These are phyloP conservation scores for Agrochola circellaris DNA, from an alignment of 2,888 invertebrate genomes.

Conservation along the genomic window DNA sequence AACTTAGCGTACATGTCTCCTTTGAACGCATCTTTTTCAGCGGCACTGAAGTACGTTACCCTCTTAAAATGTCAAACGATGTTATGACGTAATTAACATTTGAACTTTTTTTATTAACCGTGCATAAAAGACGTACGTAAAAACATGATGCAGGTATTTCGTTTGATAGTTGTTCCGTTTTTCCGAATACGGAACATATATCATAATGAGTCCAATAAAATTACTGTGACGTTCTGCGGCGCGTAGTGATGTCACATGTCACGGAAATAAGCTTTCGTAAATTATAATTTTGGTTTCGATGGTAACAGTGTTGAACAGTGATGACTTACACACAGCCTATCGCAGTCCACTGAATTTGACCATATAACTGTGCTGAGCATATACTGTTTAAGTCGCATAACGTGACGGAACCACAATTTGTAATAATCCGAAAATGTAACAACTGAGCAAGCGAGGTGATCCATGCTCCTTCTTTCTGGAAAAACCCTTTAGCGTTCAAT, in stretches of 20 bases:
- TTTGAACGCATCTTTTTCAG: conserved; percentile 5
- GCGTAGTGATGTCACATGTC: not conserved
- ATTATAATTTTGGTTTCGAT: not conserved
- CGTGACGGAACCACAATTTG: no score
- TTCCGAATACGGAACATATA: not conserved
- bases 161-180: not conserved
- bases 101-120: not conserved
- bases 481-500: no score
- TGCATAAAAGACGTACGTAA: not conserved
- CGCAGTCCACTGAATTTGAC: no score
- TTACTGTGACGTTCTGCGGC: not conserved
- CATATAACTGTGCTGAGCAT: no score
- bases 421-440: no score
- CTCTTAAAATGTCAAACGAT: not conserved
- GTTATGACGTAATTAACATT: not conserved
- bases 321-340: not conserved
- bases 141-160: not conserved
- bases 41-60: not conserved
- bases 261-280: no score
- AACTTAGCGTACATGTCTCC: no score
- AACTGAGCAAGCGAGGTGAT: no score
- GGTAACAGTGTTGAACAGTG: not conserved
- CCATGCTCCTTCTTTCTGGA: no score
- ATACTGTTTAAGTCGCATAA: no score
- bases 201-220: not conserved